Conservation (phyloP, 1,140 invertebrate species). For the Stegodyphus mimosarum region DNA sequence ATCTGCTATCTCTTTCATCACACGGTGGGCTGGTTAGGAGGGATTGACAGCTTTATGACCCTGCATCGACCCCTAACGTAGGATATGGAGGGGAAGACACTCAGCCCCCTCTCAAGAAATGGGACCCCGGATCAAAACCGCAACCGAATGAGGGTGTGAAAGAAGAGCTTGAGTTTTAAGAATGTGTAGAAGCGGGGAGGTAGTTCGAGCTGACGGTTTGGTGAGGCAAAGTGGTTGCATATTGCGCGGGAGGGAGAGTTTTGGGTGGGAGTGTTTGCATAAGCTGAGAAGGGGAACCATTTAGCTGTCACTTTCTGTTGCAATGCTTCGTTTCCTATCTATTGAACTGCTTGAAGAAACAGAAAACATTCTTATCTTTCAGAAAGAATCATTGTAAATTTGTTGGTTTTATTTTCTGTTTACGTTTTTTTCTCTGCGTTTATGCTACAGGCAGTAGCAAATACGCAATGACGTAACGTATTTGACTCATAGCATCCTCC, state of each 20-base stretch:
- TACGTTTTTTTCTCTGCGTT: too few species aligned
- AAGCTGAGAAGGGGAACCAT: slow-evolving; percentile 25
- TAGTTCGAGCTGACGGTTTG: not conserved
- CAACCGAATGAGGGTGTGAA: slow-evolving; percentile 50
- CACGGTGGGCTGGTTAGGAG: slow-evolving; percentile 20
- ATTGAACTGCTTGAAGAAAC: slow-evolving; percentile 22
- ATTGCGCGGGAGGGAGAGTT: slow-evolving; percentile 25
- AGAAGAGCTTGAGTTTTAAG: not conserved
- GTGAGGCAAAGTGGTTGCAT: slow-evolving; percentile 46
- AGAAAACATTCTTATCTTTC: too few species aligned
- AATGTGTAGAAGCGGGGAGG: not conserved
- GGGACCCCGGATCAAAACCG: slow-evolving; percentile 41
- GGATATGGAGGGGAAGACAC: not conserved
- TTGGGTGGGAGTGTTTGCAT: slow-evolving; percentile 35
- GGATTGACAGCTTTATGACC: slow-evolving; percentile 42
- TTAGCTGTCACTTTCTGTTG: slow-evolving; percentile 45
- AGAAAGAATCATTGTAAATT: too few species aligned
- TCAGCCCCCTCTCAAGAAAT: slow-evolving; percentile 17
- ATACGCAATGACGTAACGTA: too few species aligned
- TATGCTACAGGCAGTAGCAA: too few species aligned
- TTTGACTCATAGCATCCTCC: too few species aligned
- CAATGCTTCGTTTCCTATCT: slow-evolving; percentile 42
- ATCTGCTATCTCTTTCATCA: slow-evolving; percentile 39
- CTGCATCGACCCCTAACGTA: slow-evolving; percentile 8
- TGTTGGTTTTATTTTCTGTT: too few species aligned